phyloP scores from a whole-genome alignment of 2,797 vertebrate species.

The Parauchenoglanis ngamensis region DNA sequence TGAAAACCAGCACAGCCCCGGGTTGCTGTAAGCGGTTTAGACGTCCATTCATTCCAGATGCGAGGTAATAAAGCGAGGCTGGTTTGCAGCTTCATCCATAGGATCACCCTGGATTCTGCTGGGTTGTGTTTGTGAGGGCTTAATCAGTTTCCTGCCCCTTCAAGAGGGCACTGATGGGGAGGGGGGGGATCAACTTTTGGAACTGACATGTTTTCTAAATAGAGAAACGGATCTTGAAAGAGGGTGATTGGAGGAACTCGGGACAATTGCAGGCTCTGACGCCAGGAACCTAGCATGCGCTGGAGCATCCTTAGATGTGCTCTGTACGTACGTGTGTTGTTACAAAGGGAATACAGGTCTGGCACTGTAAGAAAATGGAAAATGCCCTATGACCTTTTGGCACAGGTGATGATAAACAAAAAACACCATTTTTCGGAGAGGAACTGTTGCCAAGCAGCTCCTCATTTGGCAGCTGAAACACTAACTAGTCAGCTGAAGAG shows the following conservation, averaged over 20 bases:
- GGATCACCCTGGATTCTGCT: conserved; percentile 17
- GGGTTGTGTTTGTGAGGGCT: conserved; percentile 11
- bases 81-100: conserved; percentile 42
- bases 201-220: conserved; percentile 52
- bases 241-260: conserved; percentile 36
- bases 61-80: conserved; percentile 60
- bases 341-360: neutral
- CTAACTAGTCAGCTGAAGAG: conserved; percentile 59
- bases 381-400: conserved; percentile 68
- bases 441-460: conserved; percentile 67
- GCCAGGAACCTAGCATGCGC: conserved; percentile 44
- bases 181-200: conserved; percentile 31
- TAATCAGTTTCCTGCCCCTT: conserved; percentile 44
- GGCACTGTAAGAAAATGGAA: conserved; percentile 48
- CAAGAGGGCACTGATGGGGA: neutral
- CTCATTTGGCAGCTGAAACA: conserved; percentile 73
- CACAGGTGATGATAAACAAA: conserved; percentile 74
- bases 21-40: conserved; percentile 46
- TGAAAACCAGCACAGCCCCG: conserved; percentile 53
- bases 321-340: conserved; percentile 45
- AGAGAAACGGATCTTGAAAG: conserved; percentile 55
- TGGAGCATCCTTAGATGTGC: conserved; percentile 3
- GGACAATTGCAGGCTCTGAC: conserved; percentile 41
- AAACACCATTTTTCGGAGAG: conserved; percentile 69
- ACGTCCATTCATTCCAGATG: conserved; percentile 65